phyloP scores from a whole-genome alignment of 2,888 invertebrate species.

The Netelia fuscicornis region DNA sequence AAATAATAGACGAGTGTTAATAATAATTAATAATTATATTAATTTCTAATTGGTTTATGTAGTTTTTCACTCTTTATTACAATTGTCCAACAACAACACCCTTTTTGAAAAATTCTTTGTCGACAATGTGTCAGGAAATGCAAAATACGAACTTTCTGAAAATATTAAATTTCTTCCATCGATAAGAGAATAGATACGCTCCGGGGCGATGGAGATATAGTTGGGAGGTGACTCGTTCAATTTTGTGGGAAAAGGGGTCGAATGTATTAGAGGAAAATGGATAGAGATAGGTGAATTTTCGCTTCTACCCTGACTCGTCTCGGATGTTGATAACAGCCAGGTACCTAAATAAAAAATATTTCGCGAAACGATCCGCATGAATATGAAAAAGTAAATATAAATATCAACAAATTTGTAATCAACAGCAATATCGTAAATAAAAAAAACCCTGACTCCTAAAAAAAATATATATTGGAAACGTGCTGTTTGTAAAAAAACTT shows the following conservation, averaged over 20 bases:
- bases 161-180: slow-evolving; percentile 35
- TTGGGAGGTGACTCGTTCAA: slow-evolving; percentile 1
- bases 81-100: too few relatives aligned
- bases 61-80: too few relatives aligned
- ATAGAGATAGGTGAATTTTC: neutral
- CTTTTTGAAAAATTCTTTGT: neutral
- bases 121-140: slow-evolving; percentile 10
- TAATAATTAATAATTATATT: too few relatives aligned
- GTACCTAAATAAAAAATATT: neutral
- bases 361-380: neutral
- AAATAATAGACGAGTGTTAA: too few relatives aligned
- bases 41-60: too few relatives aligned
- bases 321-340: neutral
- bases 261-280: neutral
- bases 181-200: slow-evolving; percentile 10
- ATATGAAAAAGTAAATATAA: neutral
- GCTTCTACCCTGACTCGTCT: slow-evolving; percentile 2
- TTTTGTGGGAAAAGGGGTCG: slow-evolving; percentile 11
- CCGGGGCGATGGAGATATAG: slow-evolving; percentile 5
- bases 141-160: neutral
- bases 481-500: too few relatives aligned
- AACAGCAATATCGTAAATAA: neutral
- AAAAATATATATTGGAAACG: neutral
- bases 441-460: neutral
- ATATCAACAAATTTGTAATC: neutral